Evolutionary conservation across 2,797 vertebrate species (phyloP).

Genomic region (Kryptolebias ocellatus): DNA sequence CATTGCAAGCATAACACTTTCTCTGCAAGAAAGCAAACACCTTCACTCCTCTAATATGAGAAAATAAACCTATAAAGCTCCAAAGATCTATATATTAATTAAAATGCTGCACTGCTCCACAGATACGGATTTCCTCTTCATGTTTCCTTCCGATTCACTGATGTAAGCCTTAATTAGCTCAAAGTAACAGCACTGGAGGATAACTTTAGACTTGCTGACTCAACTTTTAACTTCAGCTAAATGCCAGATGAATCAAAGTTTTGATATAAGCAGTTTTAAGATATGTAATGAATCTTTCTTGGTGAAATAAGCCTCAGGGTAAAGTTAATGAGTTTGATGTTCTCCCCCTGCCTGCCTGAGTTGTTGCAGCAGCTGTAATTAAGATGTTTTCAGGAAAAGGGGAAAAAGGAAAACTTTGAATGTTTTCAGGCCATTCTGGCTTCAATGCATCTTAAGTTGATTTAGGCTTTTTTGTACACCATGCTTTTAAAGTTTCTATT

Average conservation of each 20-base stretch:
- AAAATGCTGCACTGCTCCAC: not conserved
- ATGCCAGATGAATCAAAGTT: slow-evolving; percentile 25
- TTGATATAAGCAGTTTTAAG: slow-evolving; percentile 21
- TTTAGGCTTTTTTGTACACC: too few species aligned
- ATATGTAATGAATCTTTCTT: slow-evolving; percentile 30
- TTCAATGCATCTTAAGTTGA: not conserved
- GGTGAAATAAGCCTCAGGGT: slow-evolving; percentile 41
- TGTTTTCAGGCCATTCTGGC: slow-evolving; percentile 17
- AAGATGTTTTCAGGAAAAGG: slow-evolving; percentile 9
- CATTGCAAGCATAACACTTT: too few species aligned
- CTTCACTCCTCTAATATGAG: not conserved
- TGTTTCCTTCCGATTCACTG: slow-evolving; percentile 24
- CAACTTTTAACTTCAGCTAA: slow-evolving; percentile 6
- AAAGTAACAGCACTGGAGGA: slow-evolving; percentile 14
- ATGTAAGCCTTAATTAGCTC: slow-evolving; percentile 36
- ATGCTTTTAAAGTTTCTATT: too few species aligned
- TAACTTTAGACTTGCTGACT: slow-evolving; percentile 41
- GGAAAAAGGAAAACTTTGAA: not conserved
- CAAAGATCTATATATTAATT: slow-evolving; percentile 8
- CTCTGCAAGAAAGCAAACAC: too few species aligned
- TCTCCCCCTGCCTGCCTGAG: slow-evolving; percentile 16
- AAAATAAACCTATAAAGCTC: not conserved
- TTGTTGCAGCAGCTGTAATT: slow-evolving; percentile 27
- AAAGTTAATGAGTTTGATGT: slow-evolving; percentile 47
- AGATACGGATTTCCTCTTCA: not conserved